Evolutionary conservation across 2,888 invertebrate genomes (phyloP).

Genomic region (Xylota sylvarum): DNA sequence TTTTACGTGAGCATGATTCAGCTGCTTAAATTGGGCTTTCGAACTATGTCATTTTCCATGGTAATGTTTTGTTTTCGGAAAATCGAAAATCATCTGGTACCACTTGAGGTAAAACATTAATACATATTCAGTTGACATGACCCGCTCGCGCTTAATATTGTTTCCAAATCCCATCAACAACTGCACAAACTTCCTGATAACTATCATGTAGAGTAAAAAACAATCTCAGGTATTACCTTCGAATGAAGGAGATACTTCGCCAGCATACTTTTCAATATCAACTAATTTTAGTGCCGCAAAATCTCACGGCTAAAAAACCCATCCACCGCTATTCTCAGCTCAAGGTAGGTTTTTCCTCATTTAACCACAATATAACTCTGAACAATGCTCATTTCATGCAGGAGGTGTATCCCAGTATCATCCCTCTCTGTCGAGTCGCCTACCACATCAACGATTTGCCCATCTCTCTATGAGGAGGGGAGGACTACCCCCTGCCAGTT

Average conservation of each 20-base stretch:
- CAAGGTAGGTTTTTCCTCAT: constrained; percentile 73
- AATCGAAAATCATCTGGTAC: too few relatives aligned
- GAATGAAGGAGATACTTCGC: constrained; percentile 1
- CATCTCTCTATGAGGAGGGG: constrained; percentile 23
- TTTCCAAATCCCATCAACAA: too few relatives aligned
- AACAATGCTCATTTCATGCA: constrained; percentile 66
- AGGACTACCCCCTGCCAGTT: constrained; percentile 25
- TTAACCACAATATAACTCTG: constrained; percentile 70
- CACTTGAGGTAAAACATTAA: too few relatives aligned
- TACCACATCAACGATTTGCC: constrained; percentile 44
- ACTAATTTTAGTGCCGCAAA: constrained; percentile 56
- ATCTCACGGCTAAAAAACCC: constrained; percentile 43
- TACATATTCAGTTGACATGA: too few relatives aligned
- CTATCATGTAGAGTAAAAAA: background rate
- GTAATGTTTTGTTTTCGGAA: too few relatives aligned
- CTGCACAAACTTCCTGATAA: background rate
- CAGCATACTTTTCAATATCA: constrained; percentile 51
- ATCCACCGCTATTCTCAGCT: constrained; percentile 70
- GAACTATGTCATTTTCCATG: too few relatives aligned
- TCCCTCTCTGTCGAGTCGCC: constrained; percentile 37
- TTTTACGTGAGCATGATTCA: too few relatives aligned
- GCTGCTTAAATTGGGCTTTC: too few relatives aligned
- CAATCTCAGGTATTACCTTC: constrained; percentile 40
- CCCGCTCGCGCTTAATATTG: too few relatives aligned
- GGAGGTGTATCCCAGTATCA: constrained; percentile 47